phyloP scores from a whole-genome alignment of 2,888 invertebrate genomes.

The Aphodius sticticus region DNA sequence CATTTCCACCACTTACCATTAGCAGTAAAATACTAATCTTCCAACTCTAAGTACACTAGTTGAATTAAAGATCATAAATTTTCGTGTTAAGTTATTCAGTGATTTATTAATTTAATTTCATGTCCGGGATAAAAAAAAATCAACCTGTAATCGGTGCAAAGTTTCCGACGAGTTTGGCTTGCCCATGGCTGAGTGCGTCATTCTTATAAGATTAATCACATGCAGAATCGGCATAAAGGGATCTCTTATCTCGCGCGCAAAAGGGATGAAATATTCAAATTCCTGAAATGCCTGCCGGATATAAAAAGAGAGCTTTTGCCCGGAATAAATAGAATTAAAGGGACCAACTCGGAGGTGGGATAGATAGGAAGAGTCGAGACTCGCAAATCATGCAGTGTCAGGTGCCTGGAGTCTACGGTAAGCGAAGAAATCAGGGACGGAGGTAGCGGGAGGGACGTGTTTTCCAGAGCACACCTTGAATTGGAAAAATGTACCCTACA shows the following conservation, averaged over 20 bases:
- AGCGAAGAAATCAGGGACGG: constrained; percentile 11
- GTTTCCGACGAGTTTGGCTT: neutral
- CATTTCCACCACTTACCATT: too few relatives aligned
- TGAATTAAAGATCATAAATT: too few relatives aligned
- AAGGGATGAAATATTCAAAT: constrained; percentile 4
- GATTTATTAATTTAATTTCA: neutral
- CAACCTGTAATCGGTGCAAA: neutral
- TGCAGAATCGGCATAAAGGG: neutral
- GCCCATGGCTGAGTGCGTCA: neutral
- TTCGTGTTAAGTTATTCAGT: neutral
- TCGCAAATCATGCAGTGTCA: constrained; percentile 22
- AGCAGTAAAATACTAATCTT: too few relatives aligned
- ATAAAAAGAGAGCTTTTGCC: neutral
- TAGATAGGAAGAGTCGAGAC: constrained; percentile 9
- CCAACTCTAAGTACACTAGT: too few relatives aligned
- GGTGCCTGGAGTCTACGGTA: constrained; percentile 9
- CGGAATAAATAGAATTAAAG: constrained; percentile 4
- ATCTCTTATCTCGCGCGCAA: neutral
- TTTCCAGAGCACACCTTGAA: constrained; percentile 17
- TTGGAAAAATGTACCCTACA: constrained; percentile 20
- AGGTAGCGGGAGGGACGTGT: constrained; percentile 17
- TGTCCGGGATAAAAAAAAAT: neutral
- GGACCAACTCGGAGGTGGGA: neutral
- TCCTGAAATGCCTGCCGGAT: neutral
- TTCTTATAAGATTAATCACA: neutral